Conservation (phyloP, 2,888 invertebrate genomes). For the Osmoderma eremita region DNA sequence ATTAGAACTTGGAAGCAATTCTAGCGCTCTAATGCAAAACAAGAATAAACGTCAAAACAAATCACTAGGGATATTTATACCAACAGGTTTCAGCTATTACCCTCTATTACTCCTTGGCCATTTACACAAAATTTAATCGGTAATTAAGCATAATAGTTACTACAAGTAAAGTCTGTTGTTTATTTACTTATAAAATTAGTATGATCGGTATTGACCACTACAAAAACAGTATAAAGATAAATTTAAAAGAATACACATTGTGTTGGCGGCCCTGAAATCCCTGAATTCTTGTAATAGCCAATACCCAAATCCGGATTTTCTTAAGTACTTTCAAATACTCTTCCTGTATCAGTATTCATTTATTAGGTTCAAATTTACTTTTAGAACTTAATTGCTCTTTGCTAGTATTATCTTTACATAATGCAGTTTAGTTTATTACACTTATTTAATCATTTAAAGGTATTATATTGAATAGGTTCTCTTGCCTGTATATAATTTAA, state of each 20-base stretch:
- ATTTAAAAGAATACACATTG: not conserved
- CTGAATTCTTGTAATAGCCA: not conserved
- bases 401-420: no score
- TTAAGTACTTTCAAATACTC: not conserved
- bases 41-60: constrained; percentile 43
- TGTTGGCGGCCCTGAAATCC: not conserved
- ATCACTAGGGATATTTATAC: constrained; percentile 26
- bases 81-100: not conserved
- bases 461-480: no score
- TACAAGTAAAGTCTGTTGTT: not conserved
- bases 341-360: no score
- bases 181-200: not conserved
- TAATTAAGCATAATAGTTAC: not conserved
- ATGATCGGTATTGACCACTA: not conserved
- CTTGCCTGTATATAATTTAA: no score
- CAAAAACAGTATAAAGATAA: not conserved
- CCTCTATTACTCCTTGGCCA: not conserved
- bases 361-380: no score
- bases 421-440: no score
- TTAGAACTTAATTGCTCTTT: no score
- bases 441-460: no score
- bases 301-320: not conserved
- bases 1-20: constrained; percentile 27
- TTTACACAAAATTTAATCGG: not conserved
- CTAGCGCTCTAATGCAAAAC: constrained; percentile 43